Evolutionary conservation across 2,113 vertebrate genomes (phyloP), one percentile per base, ranked within the genome.

Genomic region (Lagopus leucura): DNA sequence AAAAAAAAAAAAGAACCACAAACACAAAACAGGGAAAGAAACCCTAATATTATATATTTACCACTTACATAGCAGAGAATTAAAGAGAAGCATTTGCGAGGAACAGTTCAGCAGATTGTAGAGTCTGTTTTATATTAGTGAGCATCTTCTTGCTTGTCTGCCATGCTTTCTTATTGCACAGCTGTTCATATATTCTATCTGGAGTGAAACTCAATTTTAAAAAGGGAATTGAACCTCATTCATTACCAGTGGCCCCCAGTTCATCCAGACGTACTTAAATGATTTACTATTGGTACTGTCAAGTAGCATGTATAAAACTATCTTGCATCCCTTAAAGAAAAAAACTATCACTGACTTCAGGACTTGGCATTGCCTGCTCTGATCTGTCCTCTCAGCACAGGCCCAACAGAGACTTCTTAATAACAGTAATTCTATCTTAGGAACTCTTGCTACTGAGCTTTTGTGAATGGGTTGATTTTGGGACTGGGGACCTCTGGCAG

Each of bases 401-500:
- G 64, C 6, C 6, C 27, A 27, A 67, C 40, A 75, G 19, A 75
- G 8, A 4, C 4, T 64, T 82, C 4, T 66, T 8, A 63, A 73
- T 15, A 0, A 5, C 48, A 13, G 40, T 16, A 47, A 4, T 42
- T 72, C 19, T 27, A 61, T 12, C 9, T 64, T 10, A 65, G 21
- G 17, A 54, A 58, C 17, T 86, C 47, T 79, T 9, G 7, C 28
- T 64, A 2, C 0, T 0, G 27, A 65, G 10, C 11, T n/a, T 11
- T 6, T 81, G 30, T n/a, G 57, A 9, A 57, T 0, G 0, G 9
- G 25, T 74, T 45, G 15, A 7, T 82, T 88, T 71, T 75, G 38
- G 32, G 20, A 7, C 10, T 55, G 38, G 15, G 55, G 52, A 36
- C 38, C 10, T 60, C 38, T 60, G 32, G 24, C 9, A 58, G 25